Base-by-base conservation (phyloP, 2,888 invertebrate genomes). In the Fragum fragum region DNA sequence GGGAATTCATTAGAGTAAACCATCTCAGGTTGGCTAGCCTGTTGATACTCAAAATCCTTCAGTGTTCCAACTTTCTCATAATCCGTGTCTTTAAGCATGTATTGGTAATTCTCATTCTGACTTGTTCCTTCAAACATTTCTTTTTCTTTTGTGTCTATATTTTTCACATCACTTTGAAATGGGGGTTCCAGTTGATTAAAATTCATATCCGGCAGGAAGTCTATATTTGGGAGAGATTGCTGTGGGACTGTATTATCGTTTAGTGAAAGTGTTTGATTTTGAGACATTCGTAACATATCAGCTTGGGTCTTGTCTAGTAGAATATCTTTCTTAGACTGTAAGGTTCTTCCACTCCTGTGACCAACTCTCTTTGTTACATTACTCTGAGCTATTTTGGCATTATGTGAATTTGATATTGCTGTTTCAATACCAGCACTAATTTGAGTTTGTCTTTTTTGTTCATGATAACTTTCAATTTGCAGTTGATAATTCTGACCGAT, bases 271-370 rank as follows among this genome's bases (percentile, higher is more conserved):
- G 32, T 36, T 18, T n/a, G 14, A n/a, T 14, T 14, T 47, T 14
- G n/a, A 18, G 47, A 47, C 47, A 47, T 47, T 47, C 18, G 5
- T 47, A n/a, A 9, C 47, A 14, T 47, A n/a, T 61, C 61, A 2
- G n/a, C 29, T 28, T 32, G 61, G 9, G 61, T 9, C 18, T 61
- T 61, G 16, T 61, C 61, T 14, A 61, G 32, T n/a, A 61, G 16
- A 29, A 61, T 32, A 32, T 61, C 47, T 26, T 52, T 70, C 29
- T 70, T 70, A 47, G 26, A 29, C n/a, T n/a, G 70, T 16, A 70
- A 52, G 11, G 21, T 52, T 52, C 42, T 70, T n/a, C 68, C 42
- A 23, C 68, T 23, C 3, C 42, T 21, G 23, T 68, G 26, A 42
- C 68, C 23, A n/a, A 42, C 39, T 23, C n/a, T 68, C 47, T 68